A percentile compares a stretch with the other conserved stretches of the same genome.
phyloP scores from a whole-genome alignment of 1,140 invertebrate species.

The Drosophila sucinea region DNA sequence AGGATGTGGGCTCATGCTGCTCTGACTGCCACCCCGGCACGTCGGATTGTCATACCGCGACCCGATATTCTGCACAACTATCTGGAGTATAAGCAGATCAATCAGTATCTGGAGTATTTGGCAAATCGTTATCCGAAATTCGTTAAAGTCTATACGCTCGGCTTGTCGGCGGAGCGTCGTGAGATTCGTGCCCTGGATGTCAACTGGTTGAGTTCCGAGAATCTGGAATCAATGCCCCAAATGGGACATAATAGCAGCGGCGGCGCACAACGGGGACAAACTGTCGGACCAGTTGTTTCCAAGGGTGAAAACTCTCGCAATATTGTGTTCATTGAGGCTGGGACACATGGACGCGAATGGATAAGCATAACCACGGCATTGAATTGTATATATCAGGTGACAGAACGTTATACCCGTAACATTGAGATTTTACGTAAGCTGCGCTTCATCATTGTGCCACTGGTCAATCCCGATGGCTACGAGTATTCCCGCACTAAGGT shows the following conservation, averaged over 20 bases:
- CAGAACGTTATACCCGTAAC: slow-evolving; percentile 81
- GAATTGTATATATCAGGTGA: slow-evolving; percentile 86
- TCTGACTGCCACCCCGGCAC: slow-evolving; percentile 22
- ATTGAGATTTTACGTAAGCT: slow-evolving; percentile 84
- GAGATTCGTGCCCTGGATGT: slow-evolving; percentile 85
- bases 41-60: slow-evolving; percentile 52
- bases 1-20: neutral
- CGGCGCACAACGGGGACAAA: slow-evolving; percentile 1
- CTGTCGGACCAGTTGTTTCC: slow-evolving; percentile 36
- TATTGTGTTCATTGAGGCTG: slow-evolving; percentile 84
- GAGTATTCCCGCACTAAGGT: slow-evolving; percentile 80
- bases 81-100: slow-evolving; percentile 71
- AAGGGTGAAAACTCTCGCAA: slow-evolving; percentile 52
- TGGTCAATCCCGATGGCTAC: slow-evolving; percentile 85
- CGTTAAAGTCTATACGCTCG: slow-evolving; percentile 84
- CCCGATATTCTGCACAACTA: slow-evolving; percentile 75
- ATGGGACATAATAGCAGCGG: slow-evolving; percentile 38
- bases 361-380: slow-evolving; percentile 86
- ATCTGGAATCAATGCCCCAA: slow-evolving; percentile 41
- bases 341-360: slow-evolving; percentile 89
- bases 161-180: slow-evolving; percentile 84
- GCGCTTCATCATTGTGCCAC: slow-evolving; percentile 86
- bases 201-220: slow-evolving; percentile 73
- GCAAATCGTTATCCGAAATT: slow-evolving; percentile 82
- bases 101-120: slow-evolving; percentile 82